Conservation (phyloP, 2,888 invertebrate genomes). For the Limenitis camilla region DNA sequence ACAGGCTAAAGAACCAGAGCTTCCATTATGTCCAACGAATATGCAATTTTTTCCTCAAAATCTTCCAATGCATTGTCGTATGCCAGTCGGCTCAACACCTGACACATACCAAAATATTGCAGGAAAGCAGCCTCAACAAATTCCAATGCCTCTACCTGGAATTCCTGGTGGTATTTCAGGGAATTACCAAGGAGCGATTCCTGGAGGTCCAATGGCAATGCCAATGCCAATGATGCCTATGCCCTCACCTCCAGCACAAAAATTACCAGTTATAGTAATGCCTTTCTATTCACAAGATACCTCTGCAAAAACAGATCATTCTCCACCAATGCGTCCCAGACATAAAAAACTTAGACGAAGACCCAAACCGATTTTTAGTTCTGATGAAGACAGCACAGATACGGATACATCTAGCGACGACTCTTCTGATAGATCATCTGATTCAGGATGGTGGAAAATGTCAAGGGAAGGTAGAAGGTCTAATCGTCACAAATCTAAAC, state of each 20-base stretch:
- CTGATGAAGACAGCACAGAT: conserved; percentile 30
- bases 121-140: conserved; percentile 24
- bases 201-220: conserved; percentile 25
- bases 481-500: conserved; percentile 28
- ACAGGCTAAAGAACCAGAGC: conserved; percentile 37
- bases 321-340: conserved; percentile 5
- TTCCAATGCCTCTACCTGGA: conserved; percentile 28
- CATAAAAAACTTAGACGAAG: conserved; percentile 23
- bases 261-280: conserved; percentile 65
- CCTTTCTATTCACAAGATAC: conserved; percentile 61
- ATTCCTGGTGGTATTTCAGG: conserved; percentile 14
- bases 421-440: conserved; percentile 33
- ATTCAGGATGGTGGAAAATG: conserved; percentile 39
- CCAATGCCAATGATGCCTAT: conserved; percentile 25
- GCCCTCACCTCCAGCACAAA: conserved; percentile 39
- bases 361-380: conserved; percentile 17
- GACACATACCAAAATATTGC: conserved; percentile 34
- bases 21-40: conserved; percentile 56
- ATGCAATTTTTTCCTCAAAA: conserved; percentile 55
- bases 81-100: conserved; percentile 39
- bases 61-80: conserved; percentile 64
- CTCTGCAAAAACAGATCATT: conserved; percentile 31
- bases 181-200: conserved; percentile 1
- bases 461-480: conserved; percentile 28
- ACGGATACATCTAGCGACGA: conserved; percentile 34